Evolutionary conservation across 1,140 invertebrate species (phyloP).

Genomic region (Drosophila lowei): DNA sequence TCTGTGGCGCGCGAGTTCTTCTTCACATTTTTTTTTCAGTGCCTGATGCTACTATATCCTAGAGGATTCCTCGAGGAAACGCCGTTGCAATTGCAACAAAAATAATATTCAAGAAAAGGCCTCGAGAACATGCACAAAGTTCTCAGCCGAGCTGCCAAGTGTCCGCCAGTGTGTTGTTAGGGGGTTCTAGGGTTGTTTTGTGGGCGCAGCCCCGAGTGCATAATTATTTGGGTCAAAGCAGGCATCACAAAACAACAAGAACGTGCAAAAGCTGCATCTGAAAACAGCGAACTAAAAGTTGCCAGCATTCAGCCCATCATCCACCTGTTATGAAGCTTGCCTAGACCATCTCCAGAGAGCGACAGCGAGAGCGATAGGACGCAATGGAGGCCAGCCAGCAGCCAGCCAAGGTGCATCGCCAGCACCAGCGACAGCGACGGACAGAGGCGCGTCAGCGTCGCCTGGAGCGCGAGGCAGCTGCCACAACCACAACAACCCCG

Average conservation of each 20-base stretch:
- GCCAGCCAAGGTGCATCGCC: slow-evolving; percentile 77
- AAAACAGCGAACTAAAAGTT: slow-evolving; percentile 31
- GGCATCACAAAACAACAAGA: slow-evolving; percentile 25
- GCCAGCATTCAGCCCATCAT: slow-evolving; percentile 26
- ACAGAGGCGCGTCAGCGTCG: slow-evolving; percentile 73
- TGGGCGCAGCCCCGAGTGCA: slow-evolving; percentile 50
- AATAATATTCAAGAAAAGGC: neutral
- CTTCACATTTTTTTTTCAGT: too few species aligned
- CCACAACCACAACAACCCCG: slow-evolving; percentile 39
- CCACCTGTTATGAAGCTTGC: slow-evolving; percentile 70
- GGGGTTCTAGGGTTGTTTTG: slow-evolving; percentile 15
- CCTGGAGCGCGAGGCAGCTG: slow-evolving; percentile 64
- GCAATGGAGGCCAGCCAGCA: slow-evolving; percentile 61
- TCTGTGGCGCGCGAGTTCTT: too few species aligned
- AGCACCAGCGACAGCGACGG: slow-evolving; percentile 76
- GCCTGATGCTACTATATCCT: too few species aligned
- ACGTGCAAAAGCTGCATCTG: slow-evolving; percentile 44
- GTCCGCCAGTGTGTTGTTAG: slow-evolving; percentile 22
- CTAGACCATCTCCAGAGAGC: slow-evolving; percentile 19
- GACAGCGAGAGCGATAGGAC: slow-evolving; percentile 8
- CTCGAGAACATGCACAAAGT: slow-evolving; percentile 56
- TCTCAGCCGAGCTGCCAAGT: slow-evolving; percentile 29
- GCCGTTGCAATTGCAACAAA: too few species aligned
- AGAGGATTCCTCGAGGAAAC: too few species aligned
- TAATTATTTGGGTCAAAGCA: slow-evolving; percentile 72